Evolutionary conservation across 53 echinoderm and acorn worm species (phyloP).

Genomic region (Luidia sarsii): DNA sequence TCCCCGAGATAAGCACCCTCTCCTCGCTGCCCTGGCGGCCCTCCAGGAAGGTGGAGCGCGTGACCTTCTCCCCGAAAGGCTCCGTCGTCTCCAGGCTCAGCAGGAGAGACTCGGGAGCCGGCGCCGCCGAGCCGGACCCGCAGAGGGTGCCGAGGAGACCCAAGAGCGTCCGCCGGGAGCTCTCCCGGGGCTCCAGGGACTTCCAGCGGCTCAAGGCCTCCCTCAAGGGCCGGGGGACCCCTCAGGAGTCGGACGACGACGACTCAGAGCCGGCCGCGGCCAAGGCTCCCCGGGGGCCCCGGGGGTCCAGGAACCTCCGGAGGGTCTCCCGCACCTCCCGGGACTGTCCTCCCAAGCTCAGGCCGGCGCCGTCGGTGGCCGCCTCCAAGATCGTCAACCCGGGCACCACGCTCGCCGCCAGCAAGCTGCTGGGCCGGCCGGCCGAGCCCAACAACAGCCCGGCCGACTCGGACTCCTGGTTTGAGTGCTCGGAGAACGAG

Average conservation of each 20-base stretch:
- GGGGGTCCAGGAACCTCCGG: neutral
- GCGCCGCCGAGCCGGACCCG: slow-evolving; percentile 2
- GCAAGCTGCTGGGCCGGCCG: neutral
- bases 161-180: slow-evolving; percentile 9
- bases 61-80: slow-evolving; percentile 21
- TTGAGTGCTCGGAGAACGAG: no score
- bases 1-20: slow-evolving; percentile 9
- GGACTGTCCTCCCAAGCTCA: neutral
- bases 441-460: neutral
- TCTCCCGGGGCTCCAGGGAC: slow-evolving; percentile 31
- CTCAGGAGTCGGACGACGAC: neutral
- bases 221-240: no score
- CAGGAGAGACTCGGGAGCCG: slow-evolving; percentile 24
- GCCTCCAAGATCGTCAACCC: slow-evolving; percentile 14
- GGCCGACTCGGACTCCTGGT: no score
- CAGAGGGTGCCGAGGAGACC: neutral
- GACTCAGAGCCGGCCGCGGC: neutral
- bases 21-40: slow-evolving; percentile 33
- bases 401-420: neutral
- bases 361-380: neutral
- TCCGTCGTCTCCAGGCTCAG: neutral
- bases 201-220: slow-evolving; percentile 17
- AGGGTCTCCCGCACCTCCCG: neutral
- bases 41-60: slow-evolving; percentile 29
- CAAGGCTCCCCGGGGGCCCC: neutral